A percentile compares a stretch with the other conserved stretches of the same genome.
phyloP scores from a whole-genome alignment of 2,888 invertebrate species.

The Boloria selene region DNA sequence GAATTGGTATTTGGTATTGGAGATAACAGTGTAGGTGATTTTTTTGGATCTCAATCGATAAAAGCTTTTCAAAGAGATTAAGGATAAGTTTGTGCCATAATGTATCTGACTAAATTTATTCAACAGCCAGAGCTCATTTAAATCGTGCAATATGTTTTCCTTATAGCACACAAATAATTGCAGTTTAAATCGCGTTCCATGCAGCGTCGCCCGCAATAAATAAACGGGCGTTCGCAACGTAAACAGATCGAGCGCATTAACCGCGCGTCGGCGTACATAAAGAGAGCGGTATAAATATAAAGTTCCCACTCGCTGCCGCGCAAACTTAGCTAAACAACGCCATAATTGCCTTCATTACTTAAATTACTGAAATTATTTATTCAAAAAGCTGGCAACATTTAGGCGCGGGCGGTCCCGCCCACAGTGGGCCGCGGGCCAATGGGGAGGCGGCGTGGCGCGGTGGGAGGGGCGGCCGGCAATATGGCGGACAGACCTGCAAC shows the following conservation, averaged over 20 bases:
- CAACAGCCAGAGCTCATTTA: conserved; percentile 54
- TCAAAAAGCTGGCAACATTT: conserved; percentile 83
- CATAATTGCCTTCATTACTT: conserved; percentile 83
- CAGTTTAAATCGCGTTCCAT: conserved; percentile 77
- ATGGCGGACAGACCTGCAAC: conserved; percentile 67
- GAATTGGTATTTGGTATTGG: not conserved
- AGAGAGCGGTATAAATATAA: conserved; percentile 82
- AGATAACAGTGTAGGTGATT: conserved; percentile 6
- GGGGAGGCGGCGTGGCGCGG: conserved; percentile 44
- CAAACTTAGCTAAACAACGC: conserved; percentile 83
- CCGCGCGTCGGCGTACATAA: conserved; percentile 81
- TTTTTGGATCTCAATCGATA: conserved; percentile 10
- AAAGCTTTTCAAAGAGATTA: conserved; percentile 23
- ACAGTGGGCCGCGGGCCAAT: conserved; percentile 58
- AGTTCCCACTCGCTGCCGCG: conserved; percentile 79
- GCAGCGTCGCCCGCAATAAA: conserved; percentile 78
- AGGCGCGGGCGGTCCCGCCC: conserved; percentile 64
- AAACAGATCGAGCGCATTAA: conserved; percentile 82
- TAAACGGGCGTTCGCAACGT: conserved; percentile 72
- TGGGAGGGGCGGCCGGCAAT: conserved; percentile 72
- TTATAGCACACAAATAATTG: conserved; percentile 75
- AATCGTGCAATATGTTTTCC: conserved; percentile 73
- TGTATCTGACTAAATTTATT: conserved; percentile 40
- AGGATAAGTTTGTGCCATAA: conserved; percentile 25
- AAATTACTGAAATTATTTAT: conserved; percentile 83